These are phyloP conservation scores for Australoheros scitulus DNA, from an alignment of 2,113 vertebrate species.

Conservation along the genomic window DNA sequence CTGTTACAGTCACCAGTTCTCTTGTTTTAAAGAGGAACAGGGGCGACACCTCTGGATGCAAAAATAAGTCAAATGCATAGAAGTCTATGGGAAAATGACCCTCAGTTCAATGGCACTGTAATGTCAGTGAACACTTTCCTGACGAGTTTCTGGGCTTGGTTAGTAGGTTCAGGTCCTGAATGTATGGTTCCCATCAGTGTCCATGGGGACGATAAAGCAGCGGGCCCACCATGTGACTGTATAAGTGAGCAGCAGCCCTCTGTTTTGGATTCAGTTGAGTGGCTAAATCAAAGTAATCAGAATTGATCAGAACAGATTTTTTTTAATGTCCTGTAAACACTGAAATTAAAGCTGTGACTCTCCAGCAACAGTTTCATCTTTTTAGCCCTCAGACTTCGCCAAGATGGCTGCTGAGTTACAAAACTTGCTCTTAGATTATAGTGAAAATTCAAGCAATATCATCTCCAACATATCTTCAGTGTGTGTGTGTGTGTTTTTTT, in stretches of 20 bases:
- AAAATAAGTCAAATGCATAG: background rate
- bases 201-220: background rate
- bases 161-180: background rate
- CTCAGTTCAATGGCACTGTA: background rate
- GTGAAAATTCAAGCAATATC: background rate
- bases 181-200: accelerated
- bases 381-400: background rate
- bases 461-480: accelerated
- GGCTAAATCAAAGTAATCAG: too few relatives aligned
- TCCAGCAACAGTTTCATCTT: too few relatives aligned
- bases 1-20: too few relatives aligned
- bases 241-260: background rate
- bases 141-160: too few relatives aligned
- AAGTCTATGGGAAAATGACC: background rate
- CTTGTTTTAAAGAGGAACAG: accelerated
- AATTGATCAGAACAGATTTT: too few relatives aligned
- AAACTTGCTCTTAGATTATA: background rate
- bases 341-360: too few relatives aligned
- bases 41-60: background rate
- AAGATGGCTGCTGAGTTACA: background rate
- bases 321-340: too few relatives aligned
- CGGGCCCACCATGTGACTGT: background rate
- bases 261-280: too few relatives aligned
- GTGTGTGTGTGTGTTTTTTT: too few relatives aligned
- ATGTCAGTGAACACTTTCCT: background rate